Conservation (phyloP, 1,140 invertebrate genomes). For the Portunus trituberculatus region DNA sequence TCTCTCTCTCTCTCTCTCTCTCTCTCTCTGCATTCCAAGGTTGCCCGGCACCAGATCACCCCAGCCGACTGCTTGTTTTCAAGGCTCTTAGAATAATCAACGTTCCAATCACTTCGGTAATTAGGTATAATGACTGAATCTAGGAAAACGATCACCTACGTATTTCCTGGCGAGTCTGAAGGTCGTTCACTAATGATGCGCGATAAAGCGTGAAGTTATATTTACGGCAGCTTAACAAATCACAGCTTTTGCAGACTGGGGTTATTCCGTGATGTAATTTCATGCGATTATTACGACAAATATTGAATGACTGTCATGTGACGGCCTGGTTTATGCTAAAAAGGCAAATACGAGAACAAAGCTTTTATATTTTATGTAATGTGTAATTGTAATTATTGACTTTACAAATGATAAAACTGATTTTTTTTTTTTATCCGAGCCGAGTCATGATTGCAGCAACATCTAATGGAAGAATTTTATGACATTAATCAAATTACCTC, state of each 20-base stretch:
- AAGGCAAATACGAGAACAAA: background rate
- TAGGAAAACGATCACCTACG: too few species aligned
- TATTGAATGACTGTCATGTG: background rate
- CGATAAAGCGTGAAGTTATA: background rate
- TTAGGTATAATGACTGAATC: too few species aligned
- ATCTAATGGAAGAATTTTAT: background rate
- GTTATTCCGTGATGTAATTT: background rate
- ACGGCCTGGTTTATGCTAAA: background rate
- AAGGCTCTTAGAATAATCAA: too few species aligned
- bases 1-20: too few species aligned
- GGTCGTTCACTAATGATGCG: too few species aligned
- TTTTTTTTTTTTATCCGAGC: background rate
- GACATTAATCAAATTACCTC: background rate
- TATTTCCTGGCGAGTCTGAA: too few species aligned
- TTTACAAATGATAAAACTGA: background rate
- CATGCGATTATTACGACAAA: background rate
- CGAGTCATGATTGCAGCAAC: background rate
- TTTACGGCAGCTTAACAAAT: background rate
- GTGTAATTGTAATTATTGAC: background rate
- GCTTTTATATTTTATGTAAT: background rate
- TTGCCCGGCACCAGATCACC: too few species aligned
- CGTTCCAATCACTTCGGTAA: too few species aligned
- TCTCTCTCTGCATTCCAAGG: too few species aligned
- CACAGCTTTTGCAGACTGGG: background rate
- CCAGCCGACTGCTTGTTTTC: too few species aligned